Percentiles rank a stretch among this genome's conserved stretches.
These are phyloP conservation scores for Oreotrochilus melanogaster DNA, from an alignment of 2,113 vertebrate species.

Conservation along the genomic window DNA sequence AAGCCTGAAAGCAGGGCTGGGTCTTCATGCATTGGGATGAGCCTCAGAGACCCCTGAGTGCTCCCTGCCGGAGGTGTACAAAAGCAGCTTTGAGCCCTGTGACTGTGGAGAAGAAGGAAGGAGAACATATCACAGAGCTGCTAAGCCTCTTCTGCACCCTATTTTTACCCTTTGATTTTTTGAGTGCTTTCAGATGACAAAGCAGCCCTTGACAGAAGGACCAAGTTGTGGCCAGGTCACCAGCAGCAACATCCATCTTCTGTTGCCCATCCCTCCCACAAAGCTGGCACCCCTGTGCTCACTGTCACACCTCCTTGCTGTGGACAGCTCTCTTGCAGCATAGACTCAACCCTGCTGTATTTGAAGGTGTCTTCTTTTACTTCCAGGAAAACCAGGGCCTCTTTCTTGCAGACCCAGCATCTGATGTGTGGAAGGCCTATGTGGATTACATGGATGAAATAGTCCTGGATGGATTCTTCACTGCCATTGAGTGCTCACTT, in stretches of 20 bases:
- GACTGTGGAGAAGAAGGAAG: neutral
- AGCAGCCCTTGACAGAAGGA: neutral
- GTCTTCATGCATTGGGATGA: neutral
- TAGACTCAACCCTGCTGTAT: neutral
- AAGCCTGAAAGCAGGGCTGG: neutral
- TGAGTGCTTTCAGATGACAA: neutral
- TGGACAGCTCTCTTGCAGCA: neutral
- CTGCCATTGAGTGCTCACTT: conserved; percentile 87
- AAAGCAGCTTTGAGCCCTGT: neutral
- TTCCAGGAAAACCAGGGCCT: conserved; percentile 87
- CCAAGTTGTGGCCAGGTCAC: accelerated
- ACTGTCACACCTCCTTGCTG: neutral
- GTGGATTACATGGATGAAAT: conserved; percentile 89
- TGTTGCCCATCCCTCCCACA: neutral
- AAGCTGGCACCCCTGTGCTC: neutral
- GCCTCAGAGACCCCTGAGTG: neutral
- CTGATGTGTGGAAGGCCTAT: conserved; percentile 86
- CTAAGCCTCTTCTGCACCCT: neutral
- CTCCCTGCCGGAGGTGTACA: neutral
- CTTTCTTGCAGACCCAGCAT: conserved; percentile 81
- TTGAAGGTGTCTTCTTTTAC: neutral
- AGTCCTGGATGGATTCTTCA: conserved; percentile 89
- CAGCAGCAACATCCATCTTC: neutral
- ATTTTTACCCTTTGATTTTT: neutral
- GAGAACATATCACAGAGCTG: neutral